phyloP scores from a whole-genome alignment of 2,113 vertebrate genomes.

The Rostratula benghalensis region DNA sequence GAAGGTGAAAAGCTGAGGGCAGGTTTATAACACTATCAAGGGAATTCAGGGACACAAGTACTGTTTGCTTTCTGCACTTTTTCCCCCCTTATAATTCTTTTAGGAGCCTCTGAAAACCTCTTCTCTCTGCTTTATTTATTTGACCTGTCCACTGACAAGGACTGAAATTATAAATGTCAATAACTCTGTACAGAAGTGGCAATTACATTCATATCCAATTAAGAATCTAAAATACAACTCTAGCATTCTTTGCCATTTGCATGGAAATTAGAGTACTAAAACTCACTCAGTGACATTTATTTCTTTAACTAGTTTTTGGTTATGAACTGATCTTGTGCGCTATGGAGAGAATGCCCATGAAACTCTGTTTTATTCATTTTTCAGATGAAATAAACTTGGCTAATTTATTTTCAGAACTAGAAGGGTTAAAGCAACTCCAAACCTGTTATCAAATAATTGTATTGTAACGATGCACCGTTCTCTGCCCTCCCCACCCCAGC shows the following conservation, averaged over 20 bases:
- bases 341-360: background rate
- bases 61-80: accelerated
- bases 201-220: background rate
- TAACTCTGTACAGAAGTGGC: background rate
- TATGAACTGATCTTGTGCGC: background rate
- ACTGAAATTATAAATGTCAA: background rate
- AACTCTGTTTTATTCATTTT: background rate
- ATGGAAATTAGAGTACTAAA: constrained; percentile 1
- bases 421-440: background rate
- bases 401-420: background rate
- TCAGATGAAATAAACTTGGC: background rate
- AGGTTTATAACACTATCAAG: background rate
- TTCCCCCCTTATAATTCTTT: background rate
- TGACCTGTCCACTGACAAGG: background rate
- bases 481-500: accelerated
- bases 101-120: background rate
- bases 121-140: background rate
- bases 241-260: background rate
- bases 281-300: background rate
- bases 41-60: background rate
- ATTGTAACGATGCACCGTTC: accelerated
- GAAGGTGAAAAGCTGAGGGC: background rate
- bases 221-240: background rate
- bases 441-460: background rate
- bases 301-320: background rate